A percentile compares a stretch with the other conserved stretches of the same genome.
phyloP scores from a whole-genome alignment of 2,797 vertebrate genomes.

The Channa striata region DNA sequence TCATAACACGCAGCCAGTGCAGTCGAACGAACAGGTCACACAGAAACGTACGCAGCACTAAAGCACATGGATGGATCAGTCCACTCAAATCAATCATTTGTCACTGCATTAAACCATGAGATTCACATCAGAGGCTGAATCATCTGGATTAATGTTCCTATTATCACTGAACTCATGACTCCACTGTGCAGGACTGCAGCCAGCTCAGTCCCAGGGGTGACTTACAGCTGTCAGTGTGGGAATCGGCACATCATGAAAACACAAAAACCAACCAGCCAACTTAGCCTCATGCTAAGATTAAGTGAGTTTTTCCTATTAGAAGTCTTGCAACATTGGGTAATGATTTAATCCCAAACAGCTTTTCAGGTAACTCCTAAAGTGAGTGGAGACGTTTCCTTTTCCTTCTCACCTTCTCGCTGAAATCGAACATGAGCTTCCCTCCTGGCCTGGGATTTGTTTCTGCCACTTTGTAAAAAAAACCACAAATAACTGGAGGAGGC shows the following conservation, averaged over 20 bases:
- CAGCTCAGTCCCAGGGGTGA: conserved; percentile 26
- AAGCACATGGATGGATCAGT: too few relatives aligned
- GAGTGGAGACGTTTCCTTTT: conserved; percentile 34
- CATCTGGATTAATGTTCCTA: too few relatives aligned
- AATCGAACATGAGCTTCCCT: conserved; percentile 23
- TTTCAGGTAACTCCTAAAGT: conserved; percentile 46
- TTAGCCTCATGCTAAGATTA: conserved; percentile 3
- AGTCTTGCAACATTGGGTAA: neutral
- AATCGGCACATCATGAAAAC: conserved; percentile 1
- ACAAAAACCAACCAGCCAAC: conserved; percentile 8
- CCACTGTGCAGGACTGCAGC: neutral
- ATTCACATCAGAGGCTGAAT: neutral
- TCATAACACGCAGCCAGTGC: too few relatives aligned
- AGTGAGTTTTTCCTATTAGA: conserved; percentile 9
- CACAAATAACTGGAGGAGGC: conserved; percentile 53
- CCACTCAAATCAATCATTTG: too few relatives aligned
- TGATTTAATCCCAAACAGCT: conserved; percentile 5
- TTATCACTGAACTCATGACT: neutral
- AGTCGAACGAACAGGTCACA: too few relatives aligned
- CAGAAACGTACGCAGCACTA: too few relatives aligned
- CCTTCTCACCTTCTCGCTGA: conserved; percentile 47
- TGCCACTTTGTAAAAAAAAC: conserved; percentile 60
- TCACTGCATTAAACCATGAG: too few relatives aligned
- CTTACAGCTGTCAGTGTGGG: conserved; percentile 53
- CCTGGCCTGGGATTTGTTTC: conserved; percentile 51